These are phyloP conservation scores for Eumacrocentrus americanus DNA, from an alignment of 2,888 invertebrate species.

Conservation along the genomic window DNA sequence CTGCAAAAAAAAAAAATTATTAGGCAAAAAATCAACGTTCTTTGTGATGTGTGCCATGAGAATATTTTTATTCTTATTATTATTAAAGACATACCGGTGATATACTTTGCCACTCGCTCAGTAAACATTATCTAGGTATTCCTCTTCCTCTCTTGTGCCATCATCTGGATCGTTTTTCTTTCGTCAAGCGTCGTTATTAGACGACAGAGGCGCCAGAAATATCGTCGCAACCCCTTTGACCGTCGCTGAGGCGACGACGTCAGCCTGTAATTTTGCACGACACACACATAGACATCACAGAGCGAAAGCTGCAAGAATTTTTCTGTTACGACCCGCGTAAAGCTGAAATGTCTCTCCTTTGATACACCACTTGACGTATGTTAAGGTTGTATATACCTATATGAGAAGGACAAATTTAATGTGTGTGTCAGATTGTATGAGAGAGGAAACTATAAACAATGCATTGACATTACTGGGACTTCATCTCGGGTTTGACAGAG, in stretches of 20 bases:
- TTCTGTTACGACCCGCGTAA: background rate
- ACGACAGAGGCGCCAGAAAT: conserved; percentile 24
- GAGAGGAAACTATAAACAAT: conserved; percentile 11
- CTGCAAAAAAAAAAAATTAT: too few species aligned
- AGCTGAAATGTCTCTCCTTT: too few species aligned
- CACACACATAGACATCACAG: background rate
- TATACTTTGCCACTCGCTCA: background rate
- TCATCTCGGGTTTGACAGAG: background rate
- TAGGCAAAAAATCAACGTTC: too few species aligned
- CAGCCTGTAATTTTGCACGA: conserved; percentile 3
- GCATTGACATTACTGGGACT: background rate
- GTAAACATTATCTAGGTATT: conserved; percentile 11
- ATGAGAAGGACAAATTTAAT: background rate
- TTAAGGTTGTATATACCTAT: too few species aligned
- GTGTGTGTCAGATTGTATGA: background rate
- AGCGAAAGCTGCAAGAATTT: background rate
- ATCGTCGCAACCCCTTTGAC: conserved; percentile 14
- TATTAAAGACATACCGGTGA: background rate
- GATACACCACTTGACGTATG: too few species aligned
- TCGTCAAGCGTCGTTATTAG: conserved; percentile 20
- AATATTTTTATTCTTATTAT: too few species aligned
- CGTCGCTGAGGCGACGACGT: background rate
- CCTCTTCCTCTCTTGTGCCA: conserved; percentile 2
- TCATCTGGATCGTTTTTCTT: conserved; percentile 16
- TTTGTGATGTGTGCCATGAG: too few species aligned